These are phyloP conservation scores for Temnothorax rugatulus DNA, from an alignment of 2,888 invertebrate species.

Conservation along the genomic window DNA sequence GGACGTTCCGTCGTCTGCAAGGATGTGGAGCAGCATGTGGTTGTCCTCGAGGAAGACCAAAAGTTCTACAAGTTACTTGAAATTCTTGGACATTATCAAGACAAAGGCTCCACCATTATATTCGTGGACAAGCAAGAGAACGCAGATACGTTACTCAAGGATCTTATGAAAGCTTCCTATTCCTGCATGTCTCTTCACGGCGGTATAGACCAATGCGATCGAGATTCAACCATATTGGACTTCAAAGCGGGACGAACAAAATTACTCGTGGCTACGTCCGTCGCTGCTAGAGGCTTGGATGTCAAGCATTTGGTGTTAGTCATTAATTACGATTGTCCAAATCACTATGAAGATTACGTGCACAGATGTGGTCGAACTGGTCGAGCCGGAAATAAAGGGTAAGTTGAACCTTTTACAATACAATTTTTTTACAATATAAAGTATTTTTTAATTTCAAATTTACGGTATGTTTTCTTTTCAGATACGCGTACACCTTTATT, in stretches of 20 bases:
- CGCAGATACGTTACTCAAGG: slow-evolving; percentile 96
- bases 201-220: slow-evolving; percentile 99
- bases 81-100: slow-evolving; percentile 97
- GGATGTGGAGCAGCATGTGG: slow-evolving; percentile 98
- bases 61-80: slow-evolving; percentile 99
- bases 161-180: slow-evolving; percentile 98
- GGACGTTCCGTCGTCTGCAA: slow-evolving; percentile 99
- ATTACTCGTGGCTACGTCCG: slow-evolving; percentile 98
- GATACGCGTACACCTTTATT: slow-evolving; percentile 97
- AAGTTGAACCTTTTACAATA: slow-evolving; percentile 19
- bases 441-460: slow-evolving; percentile 6
- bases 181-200: slow-evolving; percentile 99
- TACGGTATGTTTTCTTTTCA: slow-evolving; percentile 51
- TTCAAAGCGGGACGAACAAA: slow-evolving; percentile 98
- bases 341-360: slow-evolving; percentile 99
- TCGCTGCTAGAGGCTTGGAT: slow-evolving; percentile 99
- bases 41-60: slow-evolving; percentile 97
- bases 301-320: slow-evolving; percentile 99
- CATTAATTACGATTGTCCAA: slow-evolving; percentile 99
- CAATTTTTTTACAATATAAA: background rate
- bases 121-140: slow-evolving; percentile 99
- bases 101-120: slow-evolving; percentile 97
- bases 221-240: slow-evolving; percentile 98
- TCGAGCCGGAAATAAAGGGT: slow-evolving; percentile 97
- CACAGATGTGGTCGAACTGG: slow-evolving; percentile 98